Percentiles rank a stretch among this genome's conserved stretches.
Conservation (phyloP, 2,113 vertebrate species). For the Prolemur simus region DNA sequence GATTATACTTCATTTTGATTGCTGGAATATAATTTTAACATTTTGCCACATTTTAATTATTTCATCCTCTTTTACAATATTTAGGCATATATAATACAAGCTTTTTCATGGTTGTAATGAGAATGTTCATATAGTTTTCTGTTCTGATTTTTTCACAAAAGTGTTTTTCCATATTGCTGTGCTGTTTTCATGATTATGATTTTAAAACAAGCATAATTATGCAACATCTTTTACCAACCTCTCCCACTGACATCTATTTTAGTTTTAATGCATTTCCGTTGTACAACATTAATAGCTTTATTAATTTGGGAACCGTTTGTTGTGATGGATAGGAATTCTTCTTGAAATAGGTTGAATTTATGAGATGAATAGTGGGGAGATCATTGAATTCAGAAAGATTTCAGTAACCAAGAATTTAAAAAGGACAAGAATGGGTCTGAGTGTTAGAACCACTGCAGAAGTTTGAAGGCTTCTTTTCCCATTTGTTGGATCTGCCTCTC, state of each 20-base stretch:
- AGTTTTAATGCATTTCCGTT: background rate
- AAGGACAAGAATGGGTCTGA: background rate
- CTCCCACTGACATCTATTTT: background rate
- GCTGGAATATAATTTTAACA: background rate
- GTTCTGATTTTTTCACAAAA: background rate
- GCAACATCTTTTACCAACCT: background rate
- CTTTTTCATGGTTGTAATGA: background rate
- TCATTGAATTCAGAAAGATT: background rate
- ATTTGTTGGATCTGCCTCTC: background rate
- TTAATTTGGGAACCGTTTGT: background rate
- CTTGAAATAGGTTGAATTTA: background rate
- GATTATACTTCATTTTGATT: conserved; percentile 17
- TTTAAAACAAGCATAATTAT: conserved; percentile 28
- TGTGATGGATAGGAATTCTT: background rate
- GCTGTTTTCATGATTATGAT: background rate
- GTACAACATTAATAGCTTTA: background rate
- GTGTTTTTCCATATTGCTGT: background rate
- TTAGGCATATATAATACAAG: background rate
- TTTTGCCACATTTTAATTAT: background rate
- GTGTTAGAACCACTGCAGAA: background rate
- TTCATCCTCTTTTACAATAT: background rate
- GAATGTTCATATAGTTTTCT: background rate
- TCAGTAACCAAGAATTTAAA: background rate
- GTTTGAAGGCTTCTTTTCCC: background rate
- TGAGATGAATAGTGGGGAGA: background rate